Evolutionary conservation across 2,888 invertebrate genomes (phyloP).

Genomic region (Drosophila glabriapex): DNA sequence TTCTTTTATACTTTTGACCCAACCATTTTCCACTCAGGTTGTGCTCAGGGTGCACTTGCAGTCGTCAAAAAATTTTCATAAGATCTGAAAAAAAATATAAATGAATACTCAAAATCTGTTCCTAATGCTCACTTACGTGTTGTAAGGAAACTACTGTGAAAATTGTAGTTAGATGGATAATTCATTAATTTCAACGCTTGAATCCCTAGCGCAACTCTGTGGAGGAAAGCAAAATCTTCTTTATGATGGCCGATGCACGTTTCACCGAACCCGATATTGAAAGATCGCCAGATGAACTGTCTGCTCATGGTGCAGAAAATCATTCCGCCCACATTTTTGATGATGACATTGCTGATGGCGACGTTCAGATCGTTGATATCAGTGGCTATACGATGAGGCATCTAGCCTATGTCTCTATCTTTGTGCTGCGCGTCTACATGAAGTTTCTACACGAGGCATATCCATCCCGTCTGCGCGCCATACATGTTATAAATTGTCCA

Average conservation of each 20-base stretch:
- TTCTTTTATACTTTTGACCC: neutral
- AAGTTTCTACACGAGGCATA: conserved; percentile 89
- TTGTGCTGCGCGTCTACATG: conserved; percentile 88
- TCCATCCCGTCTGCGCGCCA: conserved; percentile 88
- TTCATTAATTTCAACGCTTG: neutral
- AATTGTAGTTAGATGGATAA: neutral
- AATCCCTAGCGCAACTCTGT: conserved; percentile 67
- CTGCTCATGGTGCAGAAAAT: neutral
- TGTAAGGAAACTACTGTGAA: neutral
- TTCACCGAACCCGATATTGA: conserved; percentile 57
- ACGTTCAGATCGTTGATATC: conserved; percentile 90
- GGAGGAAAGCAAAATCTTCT: conserved; percentile 78
- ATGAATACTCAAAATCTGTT: neutral
- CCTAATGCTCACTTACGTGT: neutral
- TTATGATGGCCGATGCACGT: conserved; percentile 76
- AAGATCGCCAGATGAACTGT: conserved; percentile 37
- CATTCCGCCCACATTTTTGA: conserved; percentile 15
- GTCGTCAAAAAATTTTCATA: neutral
- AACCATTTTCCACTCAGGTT: neutral
- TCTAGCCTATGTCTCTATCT: conserved; percentile 87
- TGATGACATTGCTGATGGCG: conserved; percentile 88
- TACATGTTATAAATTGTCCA: conserved; percentile 89
- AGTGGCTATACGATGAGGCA: conserved; percentile 88
- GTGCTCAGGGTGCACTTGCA: neutral
- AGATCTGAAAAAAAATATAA: neutral